Evolutionary conservation across 1,140 invertebrate species (phyloP).

Genomic region (Apis laboriosa): DNA sequence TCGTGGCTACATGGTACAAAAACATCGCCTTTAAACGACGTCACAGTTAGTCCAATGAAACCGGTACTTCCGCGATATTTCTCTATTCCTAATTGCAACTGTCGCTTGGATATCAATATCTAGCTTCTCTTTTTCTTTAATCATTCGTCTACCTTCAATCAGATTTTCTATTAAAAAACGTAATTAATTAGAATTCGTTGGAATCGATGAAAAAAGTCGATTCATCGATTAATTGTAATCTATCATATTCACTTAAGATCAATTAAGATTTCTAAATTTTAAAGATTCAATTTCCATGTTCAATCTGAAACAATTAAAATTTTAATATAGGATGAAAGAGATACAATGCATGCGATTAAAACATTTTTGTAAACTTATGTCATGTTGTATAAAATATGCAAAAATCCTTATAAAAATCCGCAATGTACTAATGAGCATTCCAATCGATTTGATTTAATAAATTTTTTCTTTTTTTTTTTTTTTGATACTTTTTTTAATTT

Average conservation of each 20-base stretch:
- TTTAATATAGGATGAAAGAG: too few relatives aligned
- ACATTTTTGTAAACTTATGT: too few relatives aligned
- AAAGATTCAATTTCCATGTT: too few relatives aligned
- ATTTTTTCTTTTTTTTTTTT: not conserved
- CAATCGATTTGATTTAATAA: not conserved
- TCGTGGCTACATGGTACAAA: constrained; percentile 87
- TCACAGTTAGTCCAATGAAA: constrained; percentile 53
- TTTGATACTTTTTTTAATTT: too few relatives aligned
- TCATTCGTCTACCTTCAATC: not conserved
- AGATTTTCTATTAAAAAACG: not conserved
- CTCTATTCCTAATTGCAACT: constrained; percentile 22
- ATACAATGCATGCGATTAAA: too few relatives aligned
- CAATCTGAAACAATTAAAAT: too few relatives aligned
- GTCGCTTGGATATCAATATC: not conserved
- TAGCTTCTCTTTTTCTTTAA: not conserved
- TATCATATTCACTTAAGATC: not conserved
- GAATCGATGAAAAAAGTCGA: not conserved
- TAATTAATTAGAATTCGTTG: not conserved
- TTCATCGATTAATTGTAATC: not conserved
- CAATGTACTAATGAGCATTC: not conserved
- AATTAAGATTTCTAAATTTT: not conserved
- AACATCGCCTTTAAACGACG: constrained; percentile 62
- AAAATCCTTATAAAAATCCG: too few relatives aligned
- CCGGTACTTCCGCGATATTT: constrained; percentile 58
- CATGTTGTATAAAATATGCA: too few relatives aligned